Percentiles rank a stretch among this genome's conserved stretches.
Conservation (phyloP, 2,888 invertebrate genomes). For the Schizaphis graminum region DNA sequence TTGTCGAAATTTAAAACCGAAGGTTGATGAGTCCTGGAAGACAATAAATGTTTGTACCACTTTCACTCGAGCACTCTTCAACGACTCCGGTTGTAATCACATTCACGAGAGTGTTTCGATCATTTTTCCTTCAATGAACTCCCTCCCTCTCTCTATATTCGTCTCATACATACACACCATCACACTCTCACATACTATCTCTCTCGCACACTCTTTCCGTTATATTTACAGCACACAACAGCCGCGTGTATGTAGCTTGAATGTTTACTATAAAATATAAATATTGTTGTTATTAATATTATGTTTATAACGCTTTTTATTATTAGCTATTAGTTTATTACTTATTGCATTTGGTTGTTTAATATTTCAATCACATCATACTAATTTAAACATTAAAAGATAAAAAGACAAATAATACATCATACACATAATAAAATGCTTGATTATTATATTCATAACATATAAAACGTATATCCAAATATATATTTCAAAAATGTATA, state of each 20-base stretch:
- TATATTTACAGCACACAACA: not conserved
- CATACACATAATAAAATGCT: not conserved
- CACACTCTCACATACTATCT: not conserved
- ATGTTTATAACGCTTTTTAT: not conserved
- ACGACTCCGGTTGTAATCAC: constrained; percentile 48
- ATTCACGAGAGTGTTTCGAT: constrained; percentile 47
- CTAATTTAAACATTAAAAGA: not conserved
- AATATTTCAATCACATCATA: not conserved
- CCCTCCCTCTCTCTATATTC: not conserved
- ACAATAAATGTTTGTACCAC: constrained; percentile 54
- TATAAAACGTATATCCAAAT: not conserved
- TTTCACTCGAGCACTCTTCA: constrained; percentile 55
- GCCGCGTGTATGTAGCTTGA: not conserved
- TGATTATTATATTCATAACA: not conserved
- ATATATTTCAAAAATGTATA: not conserved
- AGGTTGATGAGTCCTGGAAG: constrained; percentile 51
- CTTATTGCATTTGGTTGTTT: not conserved
- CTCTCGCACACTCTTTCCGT: not conserved
- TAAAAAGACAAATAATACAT: not conserved
- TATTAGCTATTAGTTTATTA: not conserved
- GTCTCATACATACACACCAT: not conserved
- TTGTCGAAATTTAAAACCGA: constrained; percentile 47
- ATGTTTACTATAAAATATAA: not conserved
- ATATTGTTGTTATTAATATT: not conserved
- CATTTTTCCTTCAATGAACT: constrained; percentile 59